phyloP scores from a whole-genome alignment of 2,113 vertebrate species.

The Copsychus sechellarum region DNA sequence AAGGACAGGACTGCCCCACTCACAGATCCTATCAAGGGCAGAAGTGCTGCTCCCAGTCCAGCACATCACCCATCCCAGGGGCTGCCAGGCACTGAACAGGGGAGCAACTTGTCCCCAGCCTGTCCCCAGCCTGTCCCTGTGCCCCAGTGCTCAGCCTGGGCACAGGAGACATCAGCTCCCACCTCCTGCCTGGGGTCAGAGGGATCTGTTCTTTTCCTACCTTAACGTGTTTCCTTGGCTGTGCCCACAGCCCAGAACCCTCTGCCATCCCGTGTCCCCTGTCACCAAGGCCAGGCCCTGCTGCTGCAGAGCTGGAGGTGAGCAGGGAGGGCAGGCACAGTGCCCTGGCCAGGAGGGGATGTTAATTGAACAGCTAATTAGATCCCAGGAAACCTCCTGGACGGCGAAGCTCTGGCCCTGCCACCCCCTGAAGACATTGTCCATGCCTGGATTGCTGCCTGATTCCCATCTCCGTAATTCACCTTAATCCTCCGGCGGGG shows the following conservation, averaged over 20 bases:
- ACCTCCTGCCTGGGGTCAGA: neutral
- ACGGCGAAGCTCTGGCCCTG: neutral
- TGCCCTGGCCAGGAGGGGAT: neutral
- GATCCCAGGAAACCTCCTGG: conserved; percentile 2
- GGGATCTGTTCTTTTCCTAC: neutral
- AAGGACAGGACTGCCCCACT: neutral
- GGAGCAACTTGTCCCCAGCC: neutral
- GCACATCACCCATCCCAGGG: neutral
- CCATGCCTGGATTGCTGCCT: conserved; percentile 22
- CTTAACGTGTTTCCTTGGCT: neutral
- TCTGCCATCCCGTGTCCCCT: neutral
- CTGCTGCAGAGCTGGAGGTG: neutral
- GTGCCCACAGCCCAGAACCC: neutral
- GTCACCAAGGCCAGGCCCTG: neutral
- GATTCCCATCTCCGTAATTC: conserved; percentile 61
- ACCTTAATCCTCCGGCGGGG: neutral
- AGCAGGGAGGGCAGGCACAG: neutral
- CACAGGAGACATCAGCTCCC: neutral
- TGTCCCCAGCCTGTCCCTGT: neutral
- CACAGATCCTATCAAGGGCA: neutral
- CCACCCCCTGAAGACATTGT: neutral
- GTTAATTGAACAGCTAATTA: neutral
- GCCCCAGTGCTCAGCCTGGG: neutral
- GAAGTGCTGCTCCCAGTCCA: neutral
- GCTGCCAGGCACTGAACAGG: neutral